A percentile compares a stretch with the other conserved stretches of the same genome.
Conservation (phyloP, 1,140 invertebrate species). For the Tetragnatha versicolor region DNA sequence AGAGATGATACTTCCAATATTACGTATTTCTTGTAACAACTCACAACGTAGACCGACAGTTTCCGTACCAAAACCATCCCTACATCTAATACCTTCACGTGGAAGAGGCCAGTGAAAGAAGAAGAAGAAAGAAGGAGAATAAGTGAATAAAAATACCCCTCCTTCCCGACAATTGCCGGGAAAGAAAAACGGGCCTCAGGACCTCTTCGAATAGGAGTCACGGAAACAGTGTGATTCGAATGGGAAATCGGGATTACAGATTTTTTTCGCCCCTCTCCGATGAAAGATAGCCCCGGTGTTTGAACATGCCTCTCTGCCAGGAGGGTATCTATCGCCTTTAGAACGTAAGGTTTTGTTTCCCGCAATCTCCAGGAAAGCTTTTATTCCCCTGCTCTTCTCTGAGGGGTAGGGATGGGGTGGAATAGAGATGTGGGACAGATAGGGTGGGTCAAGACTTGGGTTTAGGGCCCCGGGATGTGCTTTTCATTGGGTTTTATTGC, state of each 20-base stretch:
- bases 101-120: too few species aligned
- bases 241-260: constrained; percentile 43
- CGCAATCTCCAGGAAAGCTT: constrained; percentile 8
- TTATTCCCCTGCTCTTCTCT: too few species aligned
- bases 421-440: too few species aligned
- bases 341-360: background rate
- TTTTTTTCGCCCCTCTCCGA: background rate
- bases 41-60: too few species aligned
- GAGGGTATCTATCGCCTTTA: background rate
- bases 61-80: too few species aligned
- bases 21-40: too few species aligned
- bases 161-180: background rate
- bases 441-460: too few species aligned
- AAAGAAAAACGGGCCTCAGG: background rate
- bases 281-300: background rate
- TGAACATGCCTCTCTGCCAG: background rate
- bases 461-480: too few species aligned
- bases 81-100: too few species aligned
- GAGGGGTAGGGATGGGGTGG: too few species aligned
- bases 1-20: too few species aligned
- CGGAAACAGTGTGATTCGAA: constrained; percentile 46
- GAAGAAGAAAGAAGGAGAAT: background rate
- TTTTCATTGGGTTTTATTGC: too few species aligned
- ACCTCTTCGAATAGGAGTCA: constrained; percentile 25
- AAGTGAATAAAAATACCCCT: constrained; percentile 32